Conservation (phyloP, 2,797 vertebrate genomes). For the Pogoniulus pusillus region DNA sequence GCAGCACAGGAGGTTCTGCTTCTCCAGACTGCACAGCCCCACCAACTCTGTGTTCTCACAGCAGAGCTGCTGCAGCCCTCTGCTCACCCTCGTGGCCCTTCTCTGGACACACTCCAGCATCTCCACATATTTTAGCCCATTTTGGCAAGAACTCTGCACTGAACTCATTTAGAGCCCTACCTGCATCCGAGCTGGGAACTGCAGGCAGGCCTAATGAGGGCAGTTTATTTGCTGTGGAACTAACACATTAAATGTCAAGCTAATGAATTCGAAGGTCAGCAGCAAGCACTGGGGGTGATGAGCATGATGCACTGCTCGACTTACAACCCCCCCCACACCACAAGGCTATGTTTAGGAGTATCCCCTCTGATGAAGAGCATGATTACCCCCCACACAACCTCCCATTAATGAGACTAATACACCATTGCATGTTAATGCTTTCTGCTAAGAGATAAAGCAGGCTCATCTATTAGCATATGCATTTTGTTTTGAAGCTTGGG, state of each 20-base stretch:
- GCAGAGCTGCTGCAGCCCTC: no score
- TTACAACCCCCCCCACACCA: not conserved
- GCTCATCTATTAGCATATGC: conserved; percentile 72
- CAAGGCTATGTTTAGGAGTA: conserved; percentile 33
- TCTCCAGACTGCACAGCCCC: no score
- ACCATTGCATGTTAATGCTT: conserved; percentile 59
- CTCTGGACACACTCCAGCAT: no score
- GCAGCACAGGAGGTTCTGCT: no score
- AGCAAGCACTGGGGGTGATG: conserved; percentile 10
- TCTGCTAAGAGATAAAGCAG: conserved; percentile 63
- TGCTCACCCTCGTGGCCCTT: no score
- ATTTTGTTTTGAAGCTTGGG: conserved; percentile 74
- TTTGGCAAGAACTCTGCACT: no score
- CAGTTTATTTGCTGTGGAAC: conserved; percentile 32
- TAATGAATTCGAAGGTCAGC: conserved; percentile 49
- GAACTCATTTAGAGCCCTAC: no score
- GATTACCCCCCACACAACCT: conserved; percentile 56
- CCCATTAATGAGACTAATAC: conserved; percentile 70
- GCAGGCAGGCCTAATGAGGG: no score
- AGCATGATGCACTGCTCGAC: not conserved
- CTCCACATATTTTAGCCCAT: no score
- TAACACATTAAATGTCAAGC: conserved; percentile 30
- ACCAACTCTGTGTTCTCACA: no score
- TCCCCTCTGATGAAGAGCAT: conserved; percentile 52
- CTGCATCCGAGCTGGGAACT: no score